Evolutionary conservation across 2,888 invertebrate genomes (phyloP).

Genomic region (Erebia ligea): DNA sequence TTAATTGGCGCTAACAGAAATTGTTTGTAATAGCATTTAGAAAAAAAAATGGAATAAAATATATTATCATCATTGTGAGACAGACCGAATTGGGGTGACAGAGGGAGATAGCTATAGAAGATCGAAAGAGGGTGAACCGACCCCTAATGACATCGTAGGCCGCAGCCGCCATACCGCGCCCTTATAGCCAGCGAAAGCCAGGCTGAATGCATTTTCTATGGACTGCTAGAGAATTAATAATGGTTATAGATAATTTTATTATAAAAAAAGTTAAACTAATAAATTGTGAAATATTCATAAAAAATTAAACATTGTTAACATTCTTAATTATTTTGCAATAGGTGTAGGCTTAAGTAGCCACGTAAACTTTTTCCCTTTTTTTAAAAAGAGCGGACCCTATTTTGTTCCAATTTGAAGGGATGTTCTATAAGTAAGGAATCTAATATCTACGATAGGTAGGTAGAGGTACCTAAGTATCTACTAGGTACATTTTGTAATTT

Average conservation of each 20-base stretch:
- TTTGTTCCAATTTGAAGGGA: too few relatives aligned
- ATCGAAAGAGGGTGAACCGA: constrained; percentile 76
- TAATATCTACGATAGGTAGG: too few relatives aligned
- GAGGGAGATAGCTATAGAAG: constrained; percentile 62
- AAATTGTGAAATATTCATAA: too few relatives aligned
- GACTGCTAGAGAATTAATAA: background rate
- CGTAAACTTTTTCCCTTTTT: too few relatives aligned
- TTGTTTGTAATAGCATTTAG: constrained; percentile 23
- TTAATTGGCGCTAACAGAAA: constrained; percentile 7
- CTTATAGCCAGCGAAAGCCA: constrained; percentile 43
- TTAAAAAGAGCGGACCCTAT: too few relatives aligned
- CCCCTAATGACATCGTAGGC: constrained; percentile 70
- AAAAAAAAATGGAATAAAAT: constrained; percentile 33
- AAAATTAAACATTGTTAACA: too few relatives aligned
- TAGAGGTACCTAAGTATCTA: too few relatives aligned
- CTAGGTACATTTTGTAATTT: background rate
- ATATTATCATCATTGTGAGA: constrained; percentile 58
- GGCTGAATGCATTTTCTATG: background rate
- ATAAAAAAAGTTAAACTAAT: too few relatives aligned
- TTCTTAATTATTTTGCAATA: too few relatives aligned
- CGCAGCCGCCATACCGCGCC: constrained; percentile 50
- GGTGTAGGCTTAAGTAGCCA: too few relatives aligned
- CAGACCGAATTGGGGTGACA: constrained; percentile 61
- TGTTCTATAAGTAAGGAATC: too few relatives aligned
- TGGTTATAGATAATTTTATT: too few relatives aligned